A percentile compares a stretch with the other conserved stretches of the same genome.
Evolutionary conservation across 1,140 invertebrate species (phyloP).

Genomic region (Papilio glaucus): DNA sequence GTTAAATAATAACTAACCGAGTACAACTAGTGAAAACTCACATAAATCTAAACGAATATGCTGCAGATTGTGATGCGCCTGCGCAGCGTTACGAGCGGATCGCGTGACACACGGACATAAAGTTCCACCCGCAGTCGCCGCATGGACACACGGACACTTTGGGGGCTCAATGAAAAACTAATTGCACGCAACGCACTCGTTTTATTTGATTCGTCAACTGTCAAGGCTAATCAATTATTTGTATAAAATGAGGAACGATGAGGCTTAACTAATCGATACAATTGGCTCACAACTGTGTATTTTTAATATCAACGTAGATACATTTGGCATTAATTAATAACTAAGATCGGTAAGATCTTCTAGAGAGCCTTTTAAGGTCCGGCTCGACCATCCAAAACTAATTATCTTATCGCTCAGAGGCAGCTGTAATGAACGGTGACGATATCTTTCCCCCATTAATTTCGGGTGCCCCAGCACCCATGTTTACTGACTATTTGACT

Average conservation of each 20-base stretch:
- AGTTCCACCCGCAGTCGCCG: conserved; percentile 11
- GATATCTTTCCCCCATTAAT: conserved; percentile 13
- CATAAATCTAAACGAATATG: conserved; percentile 21
- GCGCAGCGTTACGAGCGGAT: conserved; percentile 43
- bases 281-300: too few relatives aligned
- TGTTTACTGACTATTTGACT: conserved; percentile 7
- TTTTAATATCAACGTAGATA: too few relatives aligned
- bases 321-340: not conserved
- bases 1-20: not conserved
- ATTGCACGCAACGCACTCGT: conserved; percentile 37
- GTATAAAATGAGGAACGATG: not conserved
- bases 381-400: not conserved
- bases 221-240: not conserved
- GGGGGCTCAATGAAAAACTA: conserved; percentile 12
- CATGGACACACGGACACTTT: not conserved
- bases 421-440: not conserved
- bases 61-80: conserved; percentile 30
- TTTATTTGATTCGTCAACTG: conserved; percentile 21
- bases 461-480: not conserved
- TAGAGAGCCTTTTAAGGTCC: not conserved
- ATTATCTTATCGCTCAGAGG: conserved; percentile 30
- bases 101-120: conserved; percentile 45
- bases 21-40: not conserved
- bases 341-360: not conserved
- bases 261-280: too few relatives aligned